Conservation (phyloP, 2,113 vertebrate species). For the Chaetodon auriga region DNA sequence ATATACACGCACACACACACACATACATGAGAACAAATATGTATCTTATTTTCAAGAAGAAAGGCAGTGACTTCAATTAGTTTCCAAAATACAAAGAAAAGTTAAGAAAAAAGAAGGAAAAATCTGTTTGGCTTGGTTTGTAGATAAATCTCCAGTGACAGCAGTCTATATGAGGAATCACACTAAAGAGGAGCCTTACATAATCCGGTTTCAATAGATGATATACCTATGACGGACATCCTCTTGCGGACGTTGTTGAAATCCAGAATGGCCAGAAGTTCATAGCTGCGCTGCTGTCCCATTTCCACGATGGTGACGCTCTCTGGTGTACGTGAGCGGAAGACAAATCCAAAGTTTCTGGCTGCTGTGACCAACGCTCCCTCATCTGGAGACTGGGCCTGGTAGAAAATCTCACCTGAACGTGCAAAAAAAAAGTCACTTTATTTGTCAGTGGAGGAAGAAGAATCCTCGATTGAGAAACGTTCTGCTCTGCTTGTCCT, state of each 20-base stretch:
- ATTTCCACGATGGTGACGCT: slow-evolving; percentile 92
- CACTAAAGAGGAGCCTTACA: not conserved
- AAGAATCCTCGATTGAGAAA: not conserved
- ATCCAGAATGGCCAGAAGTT: slow-evolving; percentile 93
- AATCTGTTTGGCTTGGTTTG: not conserved
- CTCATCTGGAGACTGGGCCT: slow-evolving; percentile 98
- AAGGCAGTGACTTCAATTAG: not conserved
- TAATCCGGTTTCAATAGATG: not conserved
- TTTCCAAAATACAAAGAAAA: not conserved
- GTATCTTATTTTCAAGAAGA: not conserved
- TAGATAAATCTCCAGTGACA: not conserved
- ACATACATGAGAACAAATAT: not conserved
- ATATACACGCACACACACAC: not conserved
- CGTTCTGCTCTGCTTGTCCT: no score
- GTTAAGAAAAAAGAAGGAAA: not conserved
- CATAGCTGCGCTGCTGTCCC: slow-evolving; percentile 88
- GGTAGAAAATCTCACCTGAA: slow-evolving; percentile 90
- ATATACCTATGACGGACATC: slow-evolving; percentile 96
- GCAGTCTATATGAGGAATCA: not conserved
- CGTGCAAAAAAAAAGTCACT: not conserved
- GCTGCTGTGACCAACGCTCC: slow-evolving; percentile 95
- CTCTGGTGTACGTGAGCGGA: slow-evolving; percentile 90
- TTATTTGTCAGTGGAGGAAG: not conserved
- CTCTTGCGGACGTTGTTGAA: slow-evolving; percentile 96
- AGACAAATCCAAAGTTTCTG: slow-evolving; percentile 96